phyloP scores from a whole-genome alignment of 1,140 invertebrate genomes.

The Leptinotarsa defecta region DNA sequence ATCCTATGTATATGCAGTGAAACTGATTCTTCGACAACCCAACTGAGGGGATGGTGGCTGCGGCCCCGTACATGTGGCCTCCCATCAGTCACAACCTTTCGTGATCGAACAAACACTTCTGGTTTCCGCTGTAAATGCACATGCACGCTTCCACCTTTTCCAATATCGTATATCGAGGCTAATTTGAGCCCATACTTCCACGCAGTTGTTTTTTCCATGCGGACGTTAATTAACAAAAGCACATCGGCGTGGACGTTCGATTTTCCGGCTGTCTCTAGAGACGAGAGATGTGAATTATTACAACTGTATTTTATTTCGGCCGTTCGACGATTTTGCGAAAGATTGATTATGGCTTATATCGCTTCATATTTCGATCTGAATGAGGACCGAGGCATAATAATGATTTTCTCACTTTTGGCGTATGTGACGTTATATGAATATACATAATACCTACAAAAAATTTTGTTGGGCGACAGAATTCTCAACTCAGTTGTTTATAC shows the following conservation, averaged over 20 bases:
- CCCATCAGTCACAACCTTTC: background rate
- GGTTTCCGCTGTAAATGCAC: conserved; percentile 5
- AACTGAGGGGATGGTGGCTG: background rate
- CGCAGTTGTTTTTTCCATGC: background rate
- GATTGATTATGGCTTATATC: too few relatives aligned
- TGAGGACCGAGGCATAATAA: too few relatives aligned
- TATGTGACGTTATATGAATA: too few relatives aligned
- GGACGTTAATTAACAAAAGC: conserved; percentile 1
- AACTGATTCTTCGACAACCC: background rate
- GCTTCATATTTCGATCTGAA: too few relatives aligned
- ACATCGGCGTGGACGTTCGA: background rate
- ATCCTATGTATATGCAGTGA: too few relatives aligned
- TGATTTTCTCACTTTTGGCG: too few relatives aligned
- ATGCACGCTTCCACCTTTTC: background rate
- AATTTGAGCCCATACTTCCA: background rate
- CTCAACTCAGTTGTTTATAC: too few relatives aligned
- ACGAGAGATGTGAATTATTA: background rate
- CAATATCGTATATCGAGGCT: background rate
- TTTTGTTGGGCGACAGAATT: too few relatives aligned
- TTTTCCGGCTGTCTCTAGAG: background rate
- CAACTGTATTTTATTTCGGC: background rate
- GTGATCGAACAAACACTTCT: conserved; percentile 2
- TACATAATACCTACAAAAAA: too few relatives aligned
- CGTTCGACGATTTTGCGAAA: background rate
- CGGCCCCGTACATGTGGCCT: too few relatives aligned